Percentiles rank a stretch among this genome's conserved stretches.
These are phyloP conservation scores for Amblyjoppa fuscipennis DNA, from an alignment of 2,888 invertebrate species.

Conservation along the genomic window DNA sequence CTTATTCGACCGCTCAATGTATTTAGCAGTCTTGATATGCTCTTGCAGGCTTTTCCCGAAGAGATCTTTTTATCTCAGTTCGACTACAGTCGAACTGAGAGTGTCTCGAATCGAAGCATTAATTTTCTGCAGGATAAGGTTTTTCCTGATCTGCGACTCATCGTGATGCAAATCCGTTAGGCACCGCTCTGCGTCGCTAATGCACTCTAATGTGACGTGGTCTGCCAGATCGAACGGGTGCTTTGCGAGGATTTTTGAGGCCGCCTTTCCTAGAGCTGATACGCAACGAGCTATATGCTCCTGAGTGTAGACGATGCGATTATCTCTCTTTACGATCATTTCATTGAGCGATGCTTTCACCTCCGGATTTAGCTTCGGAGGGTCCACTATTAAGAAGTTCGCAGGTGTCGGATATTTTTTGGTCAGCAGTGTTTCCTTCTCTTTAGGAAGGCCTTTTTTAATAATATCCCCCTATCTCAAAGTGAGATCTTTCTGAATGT, in stretches of 20 bases:
- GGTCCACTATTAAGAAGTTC: slow-evolving; percentile 14
- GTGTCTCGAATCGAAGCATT: slow-evolving; percentile 21
- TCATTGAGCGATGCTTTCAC: slow-evolving; percentile 14
- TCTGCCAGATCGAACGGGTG: background rate
- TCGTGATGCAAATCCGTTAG: background rate
- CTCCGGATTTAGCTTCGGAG: slow-evolving; percentile 13
- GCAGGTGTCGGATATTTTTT: slow-evolving; percentile 5
- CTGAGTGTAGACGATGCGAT: background rate
- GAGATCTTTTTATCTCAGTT: background rate
- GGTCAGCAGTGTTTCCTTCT: background rate
- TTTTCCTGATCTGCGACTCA: slow-evolving; percentile 15
- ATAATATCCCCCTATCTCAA: slow-evolving; percentile 3
- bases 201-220: background rate
- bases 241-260: background rate
- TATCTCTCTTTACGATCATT: slow-evolving; percentile 3
- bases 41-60: slow-evolving; percentile 32
- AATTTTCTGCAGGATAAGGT: slow-evolving; percentile 14
- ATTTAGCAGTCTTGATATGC: slow-evolving; percentile 10
- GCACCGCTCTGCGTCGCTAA: background rate
- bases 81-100: background rate
- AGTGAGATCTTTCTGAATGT: slow-evolving; percentile 25
- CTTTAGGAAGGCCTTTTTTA: slow-evolving; percentile 20
- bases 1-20: background rate
- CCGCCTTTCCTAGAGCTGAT: slow-evolving; percentile 1
- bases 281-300: background rate